A percentile compares a stretch with the other conserved stretches of the same genome.
These are phyloP conservation scores for Phalacrocorax brasilianus DNA, from an alignment of 2,113 vertebrate genomes.

Conservation along the genomic window DNA sequence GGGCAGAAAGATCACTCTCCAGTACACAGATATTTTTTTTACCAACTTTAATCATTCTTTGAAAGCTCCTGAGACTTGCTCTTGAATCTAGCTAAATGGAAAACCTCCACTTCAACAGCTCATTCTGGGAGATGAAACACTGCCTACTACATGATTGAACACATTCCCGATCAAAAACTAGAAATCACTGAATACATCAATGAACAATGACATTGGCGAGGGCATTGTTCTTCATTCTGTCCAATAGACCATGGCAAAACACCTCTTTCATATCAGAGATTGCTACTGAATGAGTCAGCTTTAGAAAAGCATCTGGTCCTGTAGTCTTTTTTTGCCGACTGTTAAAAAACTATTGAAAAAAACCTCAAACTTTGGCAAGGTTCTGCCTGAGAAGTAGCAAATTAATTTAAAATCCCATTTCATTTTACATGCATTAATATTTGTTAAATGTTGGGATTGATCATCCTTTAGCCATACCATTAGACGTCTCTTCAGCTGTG, in stretches of 20 bases:
- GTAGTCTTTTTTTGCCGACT: neutral
- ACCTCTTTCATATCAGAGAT: neutral
- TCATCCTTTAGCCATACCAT: neutral
- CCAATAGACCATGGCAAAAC: constrained; percentile 22
- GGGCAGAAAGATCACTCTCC: neutral
- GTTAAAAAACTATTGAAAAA: neutral
- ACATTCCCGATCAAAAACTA: neutral
- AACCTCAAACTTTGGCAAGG: accelerated
- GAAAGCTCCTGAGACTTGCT: constrained; percentile 2
- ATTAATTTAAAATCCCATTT: neutral
- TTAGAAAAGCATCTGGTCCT: neutral
- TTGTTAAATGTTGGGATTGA: neutral
- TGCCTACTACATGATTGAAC: constrained; percentile 28
- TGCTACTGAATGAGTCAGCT: neutral
- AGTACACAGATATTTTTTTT: neutral
- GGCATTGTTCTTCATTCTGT: constrained; percentile 24
- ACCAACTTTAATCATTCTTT: neutral
- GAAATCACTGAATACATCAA: constrained; percentile 37
- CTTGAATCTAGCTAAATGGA: constrained; percentile 18
- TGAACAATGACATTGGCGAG: constrained; percentile 8
- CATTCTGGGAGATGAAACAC: constrained; percentile 23
- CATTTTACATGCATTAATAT: neutral
- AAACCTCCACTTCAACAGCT: constrained; percentile 25
- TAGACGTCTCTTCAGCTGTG: neutral
- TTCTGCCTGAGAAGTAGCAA: neutral